Conservation (phyloP, 2,888 invertebrate genomes). For the Orthosia gothica region DNA sequence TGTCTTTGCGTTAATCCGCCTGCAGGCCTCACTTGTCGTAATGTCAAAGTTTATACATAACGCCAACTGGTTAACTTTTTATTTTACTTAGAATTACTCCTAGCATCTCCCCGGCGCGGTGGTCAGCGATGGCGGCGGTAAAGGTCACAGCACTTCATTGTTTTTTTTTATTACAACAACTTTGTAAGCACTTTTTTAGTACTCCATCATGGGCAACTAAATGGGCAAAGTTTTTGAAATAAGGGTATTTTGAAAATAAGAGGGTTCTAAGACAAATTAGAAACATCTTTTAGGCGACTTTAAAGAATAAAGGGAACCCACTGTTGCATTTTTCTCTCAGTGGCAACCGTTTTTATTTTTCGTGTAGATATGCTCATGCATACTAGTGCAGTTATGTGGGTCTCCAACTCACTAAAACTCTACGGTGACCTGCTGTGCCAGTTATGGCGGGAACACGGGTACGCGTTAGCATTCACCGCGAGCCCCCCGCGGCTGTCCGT, state of each 20-base stretch:
- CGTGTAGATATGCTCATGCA: too few species aligned
- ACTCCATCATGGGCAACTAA: not conserved
- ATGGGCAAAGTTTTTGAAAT: not conserved
- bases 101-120: constrained; percentile 4
- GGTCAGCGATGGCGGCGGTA: too few species aligned
- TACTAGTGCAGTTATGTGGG: too few species aligned
- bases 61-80: constrained; percentile 36
- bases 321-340: not conserved
- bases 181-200: constrained; percentile 8
- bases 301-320: not conserved
- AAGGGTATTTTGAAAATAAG: too few species aligned
- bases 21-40: constrained; percentile 22
- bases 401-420: too few species aligned
- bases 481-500: too few species aligned
- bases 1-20: not conserved
- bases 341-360: not conserved
- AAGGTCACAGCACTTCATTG: constrained; percentile 19
- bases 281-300: not conserved
- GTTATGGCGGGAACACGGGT: too few species aligned
- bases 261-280: not conserved
- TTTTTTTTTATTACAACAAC: not conserved
- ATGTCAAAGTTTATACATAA: constrained; percentile 47
- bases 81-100: constrained; percentile 21
- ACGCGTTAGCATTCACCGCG: too few species aligned
- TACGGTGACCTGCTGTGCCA: too few species aligned